Evolutionary conservation across 2,888 invertebrate species (phyloP).

Genomic region (Lepas anatifera): DNA sequence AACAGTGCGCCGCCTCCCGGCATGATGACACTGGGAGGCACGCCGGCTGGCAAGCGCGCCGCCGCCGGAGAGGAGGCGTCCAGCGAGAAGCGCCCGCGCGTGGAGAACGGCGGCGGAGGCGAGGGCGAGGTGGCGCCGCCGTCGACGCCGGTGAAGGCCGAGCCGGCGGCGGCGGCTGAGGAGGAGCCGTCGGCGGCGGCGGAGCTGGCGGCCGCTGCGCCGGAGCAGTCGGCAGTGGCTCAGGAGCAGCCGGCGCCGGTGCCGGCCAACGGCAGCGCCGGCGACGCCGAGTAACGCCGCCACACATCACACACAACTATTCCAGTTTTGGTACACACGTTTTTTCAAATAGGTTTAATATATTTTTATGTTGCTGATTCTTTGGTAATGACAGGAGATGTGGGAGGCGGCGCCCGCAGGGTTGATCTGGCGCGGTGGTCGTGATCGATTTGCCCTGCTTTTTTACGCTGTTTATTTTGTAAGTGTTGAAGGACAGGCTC

Average conservation of each 20-base stretch:
- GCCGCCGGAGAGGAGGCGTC: background rate
- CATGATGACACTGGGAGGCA: no score
- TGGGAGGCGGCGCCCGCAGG: no score
- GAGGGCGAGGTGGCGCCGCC: background rate
- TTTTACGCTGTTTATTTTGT: background rate
- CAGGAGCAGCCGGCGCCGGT: background rate
- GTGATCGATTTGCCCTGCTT: background rate
- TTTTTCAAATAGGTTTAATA: slow-evolving; percentile 5
- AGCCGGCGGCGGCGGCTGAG: background rate
- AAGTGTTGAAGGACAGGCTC: background rate
- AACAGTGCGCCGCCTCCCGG: background rate
- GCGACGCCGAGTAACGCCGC: background rate
- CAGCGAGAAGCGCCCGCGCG: background rate
- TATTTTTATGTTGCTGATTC: slow-evolving; percentile 1
- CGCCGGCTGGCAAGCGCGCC: background rate
- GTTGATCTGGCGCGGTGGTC: no score
- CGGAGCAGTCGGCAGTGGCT: background rate
- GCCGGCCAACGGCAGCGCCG: background rate
- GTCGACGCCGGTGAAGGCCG: background rate
- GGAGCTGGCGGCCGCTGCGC: background rate
- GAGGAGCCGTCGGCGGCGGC: background rate
- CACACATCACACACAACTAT: background rate
- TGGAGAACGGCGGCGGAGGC: background rate
- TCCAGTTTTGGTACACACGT: slow-evolving; percentile 11
- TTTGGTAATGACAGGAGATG: background rate